These are phyloP conservation scores for Silurus aristotelis DNA, from an alignment of 2,797 vertebrate species.

Conservation along the genomic window DNA sequence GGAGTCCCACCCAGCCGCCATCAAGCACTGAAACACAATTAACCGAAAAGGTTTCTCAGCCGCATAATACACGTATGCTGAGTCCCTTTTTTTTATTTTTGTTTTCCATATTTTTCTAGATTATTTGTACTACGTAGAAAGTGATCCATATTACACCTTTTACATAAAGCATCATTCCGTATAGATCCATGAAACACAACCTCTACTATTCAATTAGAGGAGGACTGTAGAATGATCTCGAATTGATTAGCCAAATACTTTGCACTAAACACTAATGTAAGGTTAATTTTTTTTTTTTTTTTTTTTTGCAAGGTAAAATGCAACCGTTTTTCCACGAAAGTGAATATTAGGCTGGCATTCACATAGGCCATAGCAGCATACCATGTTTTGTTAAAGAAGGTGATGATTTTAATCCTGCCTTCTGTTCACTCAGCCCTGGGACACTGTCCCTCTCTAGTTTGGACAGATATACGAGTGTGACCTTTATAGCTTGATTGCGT, in stretches of 20 bases:
- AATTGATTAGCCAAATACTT: neutral
- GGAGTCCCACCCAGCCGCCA: neutral
- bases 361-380: neutral
- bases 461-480: conserved; percentile 28
- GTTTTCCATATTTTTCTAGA: neutral
- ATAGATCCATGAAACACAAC: neutral
- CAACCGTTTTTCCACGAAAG: neutral
- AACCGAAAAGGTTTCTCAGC: neutral
- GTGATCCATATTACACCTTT: neutral
- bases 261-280: neutral
- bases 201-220: neutral
- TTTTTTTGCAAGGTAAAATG: neutral
- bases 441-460: neutral
- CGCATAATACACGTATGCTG: neutral
- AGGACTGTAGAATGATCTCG: neutral
- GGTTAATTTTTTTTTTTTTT: neutral
- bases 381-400: neutral
- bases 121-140: neutral
- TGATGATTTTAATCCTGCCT: neutral
- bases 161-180: too few relatives aligned
- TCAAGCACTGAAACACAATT: neutral
- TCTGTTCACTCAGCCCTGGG: conserved; percentile 3
- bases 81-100: neutral
- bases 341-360: neutral
- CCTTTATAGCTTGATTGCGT: conserved; percentile 26